These are phyloP conservation scores for Drosophila koepferae DNA, from an alignment of 2,888 invertebrate species.

Conservation along the genomic window DNA sequence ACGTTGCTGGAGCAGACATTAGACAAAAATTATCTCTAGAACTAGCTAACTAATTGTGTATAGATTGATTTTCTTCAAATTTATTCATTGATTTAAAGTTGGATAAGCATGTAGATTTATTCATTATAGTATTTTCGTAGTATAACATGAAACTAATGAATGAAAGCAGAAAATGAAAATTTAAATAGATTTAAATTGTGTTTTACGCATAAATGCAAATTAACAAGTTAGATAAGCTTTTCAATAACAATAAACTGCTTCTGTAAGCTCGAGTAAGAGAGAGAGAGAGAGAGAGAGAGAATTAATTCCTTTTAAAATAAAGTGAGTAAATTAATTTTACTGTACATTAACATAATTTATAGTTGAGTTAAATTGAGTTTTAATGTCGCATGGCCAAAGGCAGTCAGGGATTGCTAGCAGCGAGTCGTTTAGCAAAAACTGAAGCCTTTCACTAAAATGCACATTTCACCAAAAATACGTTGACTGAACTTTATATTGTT, in stretches of 20 bases:
- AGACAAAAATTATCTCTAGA: not conserved
- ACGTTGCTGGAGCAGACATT: not conserved
- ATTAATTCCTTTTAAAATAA: not conserved
- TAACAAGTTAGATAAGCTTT: not conserved
- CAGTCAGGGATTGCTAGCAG: constrained; percentile 40
- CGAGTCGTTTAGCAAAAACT: not conserved
- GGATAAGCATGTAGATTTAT: not conserved
- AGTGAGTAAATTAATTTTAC: constrained; percentile 19
- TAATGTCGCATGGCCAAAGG: constrained; percentile 26
- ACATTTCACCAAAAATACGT: constrained; percentile 47
- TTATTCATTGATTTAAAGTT: not conserved
- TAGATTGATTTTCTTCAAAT: not conserved
- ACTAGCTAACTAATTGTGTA: not conserved
- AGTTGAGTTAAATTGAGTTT: constrained; percentile 13
- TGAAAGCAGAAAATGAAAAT: not conserved
- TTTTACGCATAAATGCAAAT: not conserved
- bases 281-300: not conserved
- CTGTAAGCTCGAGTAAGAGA: not conserved
- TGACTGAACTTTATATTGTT: constrained; percentile 54
- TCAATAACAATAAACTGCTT: not conserved
- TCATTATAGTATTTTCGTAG: not conserved
- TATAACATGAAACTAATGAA: not conserved
- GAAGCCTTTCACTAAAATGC: constrained; percentile 52
- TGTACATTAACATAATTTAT: constrained; percentile 30
- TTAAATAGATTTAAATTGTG: not conserved